Conservation (phyloP, 2,797 vertebrate species). For the Syndactyla subalaris region DNA sequence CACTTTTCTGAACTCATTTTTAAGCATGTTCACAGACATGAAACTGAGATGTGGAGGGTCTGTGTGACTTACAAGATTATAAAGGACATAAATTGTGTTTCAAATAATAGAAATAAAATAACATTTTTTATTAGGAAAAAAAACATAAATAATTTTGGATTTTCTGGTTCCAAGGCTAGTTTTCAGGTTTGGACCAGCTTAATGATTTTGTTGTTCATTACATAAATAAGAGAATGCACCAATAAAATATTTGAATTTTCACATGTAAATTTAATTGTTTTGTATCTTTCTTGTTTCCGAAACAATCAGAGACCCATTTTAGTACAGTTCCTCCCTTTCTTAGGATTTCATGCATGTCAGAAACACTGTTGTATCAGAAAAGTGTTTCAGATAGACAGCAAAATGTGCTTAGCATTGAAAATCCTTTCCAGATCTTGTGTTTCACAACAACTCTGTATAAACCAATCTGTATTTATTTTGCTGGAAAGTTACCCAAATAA, state of each 20-base stretch:
- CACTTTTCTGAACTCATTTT: background rate
- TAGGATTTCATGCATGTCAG: background rate
- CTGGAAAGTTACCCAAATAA: conserved; percentile 11
- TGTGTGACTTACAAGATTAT: background rate
- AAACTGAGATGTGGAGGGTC: background rate
- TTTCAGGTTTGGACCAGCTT: background rate
- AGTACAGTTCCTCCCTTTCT: background rate
- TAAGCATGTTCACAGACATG: background rate
- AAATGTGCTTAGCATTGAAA: background rate
- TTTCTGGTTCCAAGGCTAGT: background rate
- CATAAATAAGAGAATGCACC: background rate
- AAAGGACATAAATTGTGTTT: background rate
- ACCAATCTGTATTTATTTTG: background rate
- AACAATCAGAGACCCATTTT: background rate
- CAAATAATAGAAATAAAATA: background rate
- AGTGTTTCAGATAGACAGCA: background rate
- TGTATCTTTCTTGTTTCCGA: background rate
- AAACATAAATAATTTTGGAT: background rate
- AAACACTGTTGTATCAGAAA: background rate
- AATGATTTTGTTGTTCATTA: background rate
- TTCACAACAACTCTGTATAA: conserved; percentile 8
- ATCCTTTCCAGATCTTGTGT: background rate
- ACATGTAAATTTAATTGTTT: background rate
- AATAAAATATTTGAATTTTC: background rate
- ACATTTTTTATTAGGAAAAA: background rate